Evolutionary conservation across 1,140 invertebrate genomes (phyloP).

Genomic region (Ruditapes philippinarum): DNA sequence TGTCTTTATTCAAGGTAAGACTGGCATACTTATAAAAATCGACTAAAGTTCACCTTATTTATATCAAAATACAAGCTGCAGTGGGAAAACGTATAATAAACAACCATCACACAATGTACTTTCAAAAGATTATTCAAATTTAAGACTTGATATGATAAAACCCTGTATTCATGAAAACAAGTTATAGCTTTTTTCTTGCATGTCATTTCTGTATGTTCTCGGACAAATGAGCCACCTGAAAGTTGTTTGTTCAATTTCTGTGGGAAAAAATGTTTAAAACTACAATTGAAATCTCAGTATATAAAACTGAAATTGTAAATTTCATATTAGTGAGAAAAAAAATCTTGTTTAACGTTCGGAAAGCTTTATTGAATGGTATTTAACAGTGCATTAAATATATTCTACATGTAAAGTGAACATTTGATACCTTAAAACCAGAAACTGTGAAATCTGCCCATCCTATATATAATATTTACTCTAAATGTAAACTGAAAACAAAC

Average conservation of each 20-base stretch:
- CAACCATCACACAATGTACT: no score
- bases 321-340: not conserved
- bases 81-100: not conserved
- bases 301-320: not conserved
- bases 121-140: constrained; percentile 4
- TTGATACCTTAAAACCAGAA: not conserved
- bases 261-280: not conserved
- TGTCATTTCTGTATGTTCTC: not conserved
- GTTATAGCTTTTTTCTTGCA: not conserved
- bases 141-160: not conserved
- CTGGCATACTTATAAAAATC: no score
- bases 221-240: not conserved
- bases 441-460: not conserved
- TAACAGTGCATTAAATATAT: no score
- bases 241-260: not conserved
- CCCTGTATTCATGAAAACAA: no score
- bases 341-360: not conserved
- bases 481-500: no score
- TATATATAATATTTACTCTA: no score
- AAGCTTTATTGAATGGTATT: not conserved
- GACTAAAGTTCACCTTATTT: no score
- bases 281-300: not conserved
- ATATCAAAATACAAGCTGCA: no score
- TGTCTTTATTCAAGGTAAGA: no score
- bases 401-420: not conserved